Evolutionary conservation across 2,113 vertebrate species (phyloP).

Genomic region (Dipodomys stephensi): DNA sequence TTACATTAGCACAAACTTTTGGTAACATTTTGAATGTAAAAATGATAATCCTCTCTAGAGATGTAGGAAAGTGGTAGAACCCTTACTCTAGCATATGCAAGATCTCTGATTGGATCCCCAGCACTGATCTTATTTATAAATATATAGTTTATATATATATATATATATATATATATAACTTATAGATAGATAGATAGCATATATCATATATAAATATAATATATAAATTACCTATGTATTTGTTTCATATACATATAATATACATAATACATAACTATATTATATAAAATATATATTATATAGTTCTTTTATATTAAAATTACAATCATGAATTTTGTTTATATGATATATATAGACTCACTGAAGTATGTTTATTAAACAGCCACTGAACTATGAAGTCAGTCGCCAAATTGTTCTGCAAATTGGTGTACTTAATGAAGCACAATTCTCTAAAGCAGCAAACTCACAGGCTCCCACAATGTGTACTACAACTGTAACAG

Average conservation of each 20-base stretch:
- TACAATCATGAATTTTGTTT: neutral
- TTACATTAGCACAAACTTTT: neutral
- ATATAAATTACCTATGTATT: too few relatives aligned
- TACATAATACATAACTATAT: too few relatives aligned
- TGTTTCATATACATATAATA: too few relatives aligned
- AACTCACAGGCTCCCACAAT: slow-evolving; percentile 81
- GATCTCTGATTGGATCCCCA: too few relatives aligned
- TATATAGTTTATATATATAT: too few relatives aligned
- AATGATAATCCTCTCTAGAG: too few relatives aligned
- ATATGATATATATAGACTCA: slow-evolving; percentile 40
- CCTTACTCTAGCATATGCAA: too few relatives aligned
- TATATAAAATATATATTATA: too few relatives aligned
- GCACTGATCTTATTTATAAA: too few relatives aligned
- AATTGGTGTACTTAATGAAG: slow-evolving; percentile 90
- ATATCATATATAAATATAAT: too few relatives aligned
- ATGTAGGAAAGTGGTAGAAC: too few relatives aligned
- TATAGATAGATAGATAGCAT: too few relatives aligned
- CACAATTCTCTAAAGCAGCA: slow-evolving; percentile 82
- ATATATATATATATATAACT: neutral
- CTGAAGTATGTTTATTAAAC: slow-evolving; percentile 49
- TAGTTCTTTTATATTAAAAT: slow-evolving; percentile 25
- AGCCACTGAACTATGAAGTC: slow-evolving; percentile 92
- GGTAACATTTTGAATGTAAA: neutral
- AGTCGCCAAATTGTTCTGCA: slow-evolving; percentile 83
- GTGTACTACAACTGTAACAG: slow-evolving; percentile 85